Conservation (phyloP, 2,113 vertebrate genomes). For the Chloroceryle aenea region DNA sequence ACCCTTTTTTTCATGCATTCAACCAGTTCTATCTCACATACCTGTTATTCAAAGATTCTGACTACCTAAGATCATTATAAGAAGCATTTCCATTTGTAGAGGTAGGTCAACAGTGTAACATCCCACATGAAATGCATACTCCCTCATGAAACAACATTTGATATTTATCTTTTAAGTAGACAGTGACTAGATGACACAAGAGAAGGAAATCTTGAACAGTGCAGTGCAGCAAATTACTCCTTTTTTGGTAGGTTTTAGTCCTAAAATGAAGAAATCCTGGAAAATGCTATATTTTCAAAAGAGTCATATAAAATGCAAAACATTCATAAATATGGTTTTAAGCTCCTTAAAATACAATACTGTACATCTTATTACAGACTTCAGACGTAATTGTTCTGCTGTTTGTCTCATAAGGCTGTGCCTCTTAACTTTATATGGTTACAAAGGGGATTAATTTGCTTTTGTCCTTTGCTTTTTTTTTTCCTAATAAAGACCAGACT, state of each 20-base stretch:
- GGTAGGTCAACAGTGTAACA: neutral
- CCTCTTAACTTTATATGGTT: slow-evolving; percentile 66
- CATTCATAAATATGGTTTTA: slow-evolving; percentile 48
- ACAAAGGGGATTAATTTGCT: slow-evolving; percentile 76
- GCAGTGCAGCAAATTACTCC: neutral
- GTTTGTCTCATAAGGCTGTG: slow-evolving; percentile 55
- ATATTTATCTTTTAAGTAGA: slow-evolving; percentile 30
- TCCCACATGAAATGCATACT: neutral
- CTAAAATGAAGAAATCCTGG: neutral
- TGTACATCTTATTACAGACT: slow-evolving; percentile 60
- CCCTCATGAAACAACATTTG: neutral
- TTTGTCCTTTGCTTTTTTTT: slow-evolving; percentile 67
- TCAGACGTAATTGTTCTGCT: slow-evolving; percentile 67
- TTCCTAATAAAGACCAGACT: slow-evolving; percentile 72
- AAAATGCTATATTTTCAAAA: neutral
- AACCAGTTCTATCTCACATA: neutral
- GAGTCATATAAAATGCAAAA: slow-evolving; percentile 39
- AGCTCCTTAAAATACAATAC: slow-evolving; percentile 37
- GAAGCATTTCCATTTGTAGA: neutral
- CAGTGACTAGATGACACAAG: slow-evolving; percentile 16
- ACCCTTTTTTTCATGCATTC: neutral
- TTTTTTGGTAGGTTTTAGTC: neutral
- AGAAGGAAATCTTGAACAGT: neutral
- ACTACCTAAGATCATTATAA: neutral
- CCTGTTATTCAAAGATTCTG: neutral